Conservation (phyloP, 1,140 invertebrate species). For the Lamellibrachia luymesi region DNA sequence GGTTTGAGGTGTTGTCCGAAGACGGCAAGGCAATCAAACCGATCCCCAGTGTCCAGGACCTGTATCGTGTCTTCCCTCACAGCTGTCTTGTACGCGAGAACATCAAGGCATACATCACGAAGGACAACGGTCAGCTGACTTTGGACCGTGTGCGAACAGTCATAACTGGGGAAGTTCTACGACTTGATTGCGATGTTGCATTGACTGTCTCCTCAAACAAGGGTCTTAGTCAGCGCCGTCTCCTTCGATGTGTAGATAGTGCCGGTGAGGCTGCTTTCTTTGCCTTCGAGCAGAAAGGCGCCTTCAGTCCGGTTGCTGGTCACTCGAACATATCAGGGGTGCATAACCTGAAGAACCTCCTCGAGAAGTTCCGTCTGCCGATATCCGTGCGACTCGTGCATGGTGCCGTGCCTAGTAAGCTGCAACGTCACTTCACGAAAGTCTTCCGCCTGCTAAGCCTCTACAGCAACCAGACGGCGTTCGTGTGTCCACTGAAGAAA, state of each 20-base stretch:
- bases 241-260: slow-evolving; percentile 80
- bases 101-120: slow-evolving; percentile 66
- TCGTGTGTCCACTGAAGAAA: slow-evolving; percentile 72
- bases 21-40: slow-evolving; percentile 85
- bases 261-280: slow-evolving; percentile 81
- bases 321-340: slow-evolving; percentile 91
- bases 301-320: slow-evolving; percentile 85
- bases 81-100: slow-evolving; percentile 82
- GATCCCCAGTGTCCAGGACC: slow-evolving; percentile 81
- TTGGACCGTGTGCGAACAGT: slow-evolving; percentile 73
- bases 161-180: slow-evolving; percentile 76
- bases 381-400: slow-evolving; percentile 86
- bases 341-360: slow-evolving; percentile 75
- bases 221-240: slow-evolving; percentile 58
- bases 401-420: slow-evolving; percentile 75
- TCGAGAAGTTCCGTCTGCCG: slow-evolving; percentile 80
- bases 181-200: slow-evolving; percentile 70
- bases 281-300: slow-evolving; percentile 79
- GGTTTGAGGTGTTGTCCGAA: slow-evolving; percentile 90
- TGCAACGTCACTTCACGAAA: slow-evolving; percentile 63
- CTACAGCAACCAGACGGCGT: slow-evolving; percentile 71
- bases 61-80: slow-evolving; percentile 74
- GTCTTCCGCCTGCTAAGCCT: slow-evolving; percentile 76
- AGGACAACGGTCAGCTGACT: slow-evolving; percentile 60
- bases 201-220: slow-evolving; percentile 49